These are phyloP conservation scores for Petroica traversi DNA, from an alignment of 2,113 vertebrate species.

Conservation along the genomic window DNA sequence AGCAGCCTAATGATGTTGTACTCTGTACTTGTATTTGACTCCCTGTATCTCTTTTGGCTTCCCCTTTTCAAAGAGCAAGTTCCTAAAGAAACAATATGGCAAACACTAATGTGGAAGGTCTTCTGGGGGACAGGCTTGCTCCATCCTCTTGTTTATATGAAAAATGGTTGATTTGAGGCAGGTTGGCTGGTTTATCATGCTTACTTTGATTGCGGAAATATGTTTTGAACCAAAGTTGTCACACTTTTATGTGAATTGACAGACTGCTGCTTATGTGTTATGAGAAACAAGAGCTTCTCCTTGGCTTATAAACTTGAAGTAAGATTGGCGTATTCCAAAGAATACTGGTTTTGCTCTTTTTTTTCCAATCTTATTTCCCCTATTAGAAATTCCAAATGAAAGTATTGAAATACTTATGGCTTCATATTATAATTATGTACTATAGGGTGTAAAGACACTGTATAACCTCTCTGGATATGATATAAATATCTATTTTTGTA, in stretches of 20 bases:
- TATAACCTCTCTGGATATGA: neutral
- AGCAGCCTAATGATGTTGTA: neutral
- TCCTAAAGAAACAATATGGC: neutral
- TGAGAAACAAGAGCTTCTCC: neutral
- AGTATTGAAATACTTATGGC: neutral
- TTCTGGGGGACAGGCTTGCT: neutral
- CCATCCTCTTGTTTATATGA: fast-evolving
- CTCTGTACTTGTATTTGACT: neutral
- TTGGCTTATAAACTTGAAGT: neutral
- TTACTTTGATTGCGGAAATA: neutral
- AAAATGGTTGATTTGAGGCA: neutral
- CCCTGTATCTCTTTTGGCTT: neutral
- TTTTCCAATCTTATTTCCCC: neutral
- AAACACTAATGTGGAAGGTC: neutral
- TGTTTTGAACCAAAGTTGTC: neutral
- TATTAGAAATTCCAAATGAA: neutral
- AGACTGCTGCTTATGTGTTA: neutral
- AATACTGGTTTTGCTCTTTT: no score
- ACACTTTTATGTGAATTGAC: neutral
- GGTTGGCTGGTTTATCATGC: neutral
- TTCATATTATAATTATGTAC: neutral
- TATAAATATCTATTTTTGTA: neutral
- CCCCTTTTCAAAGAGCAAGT: neutral
- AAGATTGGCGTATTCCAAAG: neutral
- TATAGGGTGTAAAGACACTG: neutral